Evolutionary conservation across 2,797 vertebrate species (phyloP).

Genomic region (Petrocephalus sullivani): DNA sequence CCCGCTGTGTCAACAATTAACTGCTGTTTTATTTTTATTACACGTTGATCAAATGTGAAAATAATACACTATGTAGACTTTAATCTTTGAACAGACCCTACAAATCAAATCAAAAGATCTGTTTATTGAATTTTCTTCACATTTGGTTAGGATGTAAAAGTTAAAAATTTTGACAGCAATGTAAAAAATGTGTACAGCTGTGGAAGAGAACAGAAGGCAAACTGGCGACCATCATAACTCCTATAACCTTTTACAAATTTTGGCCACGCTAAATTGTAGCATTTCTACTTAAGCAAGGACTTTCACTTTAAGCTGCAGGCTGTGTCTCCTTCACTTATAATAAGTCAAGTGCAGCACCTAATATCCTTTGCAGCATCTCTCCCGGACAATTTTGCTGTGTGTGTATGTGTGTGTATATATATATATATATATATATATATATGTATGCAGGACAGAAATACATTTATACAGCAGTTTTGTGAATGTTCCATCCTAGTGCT

Average conservation of each 20-base stretch:
- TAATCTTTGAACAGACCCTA: neutral
- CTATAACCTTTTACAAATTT: neutral
- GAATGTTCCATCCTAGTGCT: slow-evolving; percentile 51
- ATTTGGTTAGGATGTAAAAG: neutral
- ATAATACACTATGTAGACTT: neutral
- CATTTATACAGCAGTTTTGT: neutral
- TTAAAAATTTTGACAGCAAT: neutral
- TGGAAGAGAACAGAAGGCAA: neutral
- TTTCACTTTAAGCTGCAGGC: neutral
- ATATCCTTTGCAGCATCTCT: slow-evolving; percentile 51
- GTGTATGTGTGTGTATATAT: neutral
- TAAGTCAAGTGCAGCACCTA: slow-evolving; percentile 66
- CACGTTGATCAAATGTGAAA: neutral
- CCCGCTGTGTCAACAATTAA: neutral
- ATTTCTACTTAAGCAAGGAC: neutral
- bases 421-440: neutral
- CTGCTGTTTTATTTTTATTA: neutral
- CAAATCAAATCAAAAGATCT: neutral
- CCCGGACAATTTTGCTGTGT: slow-evolving; percentile 38
- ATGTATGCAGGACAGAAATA: neutral
- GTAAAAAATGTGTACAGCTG: neutral
- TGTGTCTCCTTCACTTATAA: slow-evolving; percentile 54
- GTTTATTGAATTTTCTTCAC: neutral
- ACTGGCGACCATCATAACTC: neutral
- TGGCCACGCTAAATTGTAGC: neutral